phyloP scores from a whole-genome alignment of 2,113 vertebrate genomes.

The Mungos mungo region DNA sequence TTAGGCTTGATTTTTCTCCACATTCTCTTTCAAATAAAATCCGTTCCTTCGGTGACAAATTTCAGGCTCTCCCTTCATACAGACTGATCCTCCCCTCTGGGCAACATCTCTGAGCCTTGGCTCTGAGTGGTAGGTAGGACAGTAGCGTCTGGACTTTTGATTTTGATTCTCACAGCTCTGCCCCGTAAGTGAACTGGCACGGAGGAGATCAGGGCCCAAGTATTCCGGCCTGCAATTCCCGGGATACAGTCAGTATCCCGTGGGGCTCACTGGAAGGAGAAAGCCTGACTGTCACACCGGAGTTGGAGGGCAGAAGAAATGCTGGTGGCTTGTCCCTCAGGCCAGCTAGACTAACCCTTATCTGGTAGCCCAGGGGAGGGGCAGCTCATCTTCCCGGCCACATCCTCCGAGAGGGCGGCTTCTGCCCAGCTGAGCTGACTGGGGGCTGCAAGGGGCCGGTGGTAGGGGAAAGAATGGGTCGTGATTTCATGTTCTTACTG shows the following conservation, averaged over 20 bases:
- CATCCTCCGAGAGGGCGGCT: neutral
- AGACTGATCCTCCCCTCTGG: neutral
- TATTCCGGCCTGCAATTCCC: neutral
- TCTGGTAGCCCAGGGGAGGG: neutral
- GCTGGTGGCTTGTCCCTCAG: neutral
- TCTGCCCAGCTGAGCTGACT: neutral
- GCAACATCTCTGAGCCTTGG: neutral
- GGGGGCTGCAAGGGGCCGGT: neutral
- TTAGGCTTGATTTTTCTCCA: neutral
- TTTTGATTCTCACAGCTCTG: neutral
- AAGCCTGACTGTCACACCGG: neutral
- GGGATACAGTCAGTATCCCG: neutral
- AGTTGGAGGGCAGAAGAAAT: neutral
- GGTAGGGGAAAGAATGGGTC: neutral
- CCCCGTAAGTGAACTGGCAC: neutral
- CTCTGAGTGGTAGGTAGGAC: neutral
- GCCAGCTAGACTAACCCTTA: neutral
- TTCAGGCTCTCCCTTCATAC: neutral
- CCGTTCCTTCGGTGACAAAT: neutral
- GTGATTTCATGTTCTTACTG: neutral
- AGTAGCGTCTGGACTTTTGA: neutral
- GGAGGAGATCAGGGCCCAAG: too few relatives aligned
- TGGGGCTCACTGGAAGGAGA: neutral
- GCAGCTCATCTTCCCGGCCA: neutral
- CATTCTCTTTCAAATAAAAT: slow-evolving; percentile 22